phyloP scores from a whole-genome alignment of 1,140 invertebrate species.

The Anadara kagoshimensis region DNA sequence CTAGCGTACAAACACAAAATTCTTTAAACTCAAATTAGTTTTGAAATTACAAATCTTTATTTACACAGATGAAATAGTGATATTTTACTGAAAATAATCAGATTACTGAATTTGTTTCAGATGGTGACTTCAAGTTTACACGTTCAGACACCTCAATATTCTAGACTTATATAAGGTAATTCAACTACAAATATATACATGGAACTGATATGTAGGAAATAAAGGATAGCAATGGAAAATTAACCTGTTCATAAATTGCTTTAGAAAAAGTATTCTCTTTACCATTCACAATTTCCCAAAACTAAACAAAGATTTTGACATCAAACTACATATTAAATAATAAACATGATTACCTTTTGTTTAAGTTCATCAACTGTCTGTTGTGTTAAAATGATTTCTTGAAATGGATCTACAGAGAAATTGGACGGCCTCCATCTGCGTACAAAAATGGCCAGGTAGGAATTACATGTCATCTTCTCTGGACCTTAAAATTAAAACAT shows the following conservation, averaged over 20 bases:
- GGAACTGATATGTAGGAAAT: too few relatives aligned
- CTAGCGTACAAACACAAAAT: too few relatives aligned
- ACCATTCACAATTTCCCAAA: not conserved
- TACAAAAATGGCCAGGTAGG: conserved; percentile 80
- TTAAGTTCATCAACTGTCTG: conserved; percentile 75
- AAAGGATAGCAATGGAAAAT: too few relatives aligned
- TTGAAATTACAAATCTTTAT: too few relatives aligned
- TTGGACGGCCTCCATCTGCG: conserved; percentile 80
- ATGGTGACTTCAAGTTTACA: conserved; percentile 15
- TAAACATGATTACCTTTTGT: conserved; percentile 62
- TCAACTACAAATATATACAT: too few relatives aligned
- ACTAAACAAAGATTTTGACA: too few relatives aligned
- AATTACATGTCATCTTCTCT: conserved; percentile 65
- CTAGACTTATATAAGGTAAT: too few relatives aligned
- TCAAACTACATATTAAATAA: not conserved
- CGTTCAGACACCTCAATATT: too few relatives aligned
- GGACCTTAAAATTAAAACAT: conserved; percentile 57
- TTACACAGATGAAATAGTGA: too few relatives aligned
- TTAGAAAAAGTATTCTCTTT: not conserved
- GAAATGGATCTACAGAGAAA: conserved; percentile 78
- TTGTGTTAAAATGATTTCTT: conserved; percentile 80
- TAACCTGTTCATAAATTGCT: too few relatives aligned
- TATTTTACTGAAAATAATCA: too few relatives aligned
- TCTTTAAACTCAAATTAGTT: too few relatives aligned
- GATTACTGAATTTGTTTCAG: conserved; percentile 11